Evolutionary conservation across 2,113 vertebrate species (phyloP).

Genomic region (Tamias sibiricus): DNA sequence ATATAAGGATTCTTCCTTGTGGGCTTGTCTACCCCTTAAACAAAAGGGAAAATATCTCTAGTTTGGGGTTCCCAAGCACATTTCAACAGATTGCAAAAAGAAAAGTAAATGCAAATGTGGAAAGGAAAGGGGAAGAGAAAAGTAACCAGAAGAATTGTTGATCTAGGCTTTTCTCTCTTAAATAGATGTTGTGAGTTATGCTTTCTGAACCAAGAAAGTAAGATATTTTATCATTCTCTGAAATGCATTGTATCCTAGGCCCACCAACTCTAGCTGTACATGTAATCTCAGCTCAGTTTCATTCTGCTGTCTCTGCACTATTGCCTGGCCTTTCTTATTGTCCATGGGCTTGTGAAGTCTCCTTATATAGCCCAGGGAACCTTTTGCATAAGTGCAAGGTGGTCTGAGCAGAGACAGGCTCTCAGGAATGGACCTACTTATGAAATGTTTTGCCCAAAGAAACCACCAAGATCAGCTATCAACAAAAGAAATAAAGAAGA

Average conservation of each 20-base stretch:
- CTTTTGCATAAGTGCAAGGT: background rate
- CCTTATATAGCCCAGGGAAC: background rate
- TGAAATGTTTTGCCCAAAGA: background rate
- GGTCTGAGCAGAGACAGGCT: background rate
- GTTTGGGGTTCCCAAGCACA: background rate
- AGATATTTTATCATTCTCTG: background rate
- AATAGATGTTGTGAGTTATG: background rate
- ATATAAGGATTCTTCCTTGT: background rate
- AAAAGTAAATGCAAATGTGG: background rate
- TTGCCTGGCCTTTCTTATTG: background rate
- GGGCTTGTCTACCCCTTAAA: background rate
- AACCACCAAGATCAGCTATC: background rate
- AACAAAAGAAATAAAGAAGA: background rate
- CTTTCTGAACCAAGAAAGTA: background rate
- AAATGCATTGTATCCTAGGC: background rate
- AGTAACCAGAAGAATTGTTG: background rate
- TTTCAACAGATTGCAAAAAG: background rate
- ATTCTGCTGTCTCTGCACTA: background rate
- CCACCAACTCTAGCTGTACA: background rate
- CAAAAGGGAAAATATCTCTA: background rate
- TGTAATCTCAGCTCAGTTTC: background rate
- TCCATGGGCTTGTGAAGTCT: background rate
- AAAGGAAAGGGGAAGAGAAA: background rate
- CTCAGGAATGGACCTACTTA: background rate
- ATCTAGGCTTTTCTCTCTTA: background rate